Conservation (phyloP, 2,113 vertebrate genomes). For the Zosterops lateralis region DNA sequence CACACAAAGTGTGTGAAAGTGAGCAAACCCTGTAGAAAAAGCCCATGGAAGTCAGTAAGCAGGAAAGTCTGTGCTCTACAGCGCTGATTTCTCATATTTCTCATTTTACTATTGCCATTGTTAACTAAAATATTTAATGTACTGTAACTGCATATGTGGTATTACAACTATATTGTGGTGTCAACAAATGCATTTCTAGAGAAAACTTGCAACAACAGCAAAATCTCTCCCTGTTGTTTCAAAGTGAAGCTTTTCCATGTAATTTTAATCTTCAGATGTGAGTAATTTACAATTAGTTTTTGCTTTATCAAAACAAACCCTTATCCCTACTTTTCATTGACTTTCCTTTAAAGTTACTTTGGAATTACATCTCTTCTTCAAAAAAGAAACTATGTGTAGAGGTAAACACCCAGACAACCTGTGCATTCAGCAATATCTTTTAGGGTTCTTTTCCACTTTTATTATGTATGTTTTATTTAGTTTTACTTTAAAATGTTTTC, state of each 20-base stretch:
- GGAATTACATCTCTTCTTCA: not conserved
- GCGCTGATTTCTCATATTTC: not conserved
- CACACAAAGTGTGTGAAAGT: not conserved
- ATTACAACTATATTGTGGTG: not conserved
- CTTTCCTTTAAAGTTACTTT: not conserved
- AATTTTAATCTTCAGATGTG: not conserved
- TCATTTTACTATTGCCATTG: not conserved
- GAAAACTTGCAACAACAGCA: not conserved
- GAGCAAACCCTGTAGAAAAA: not conserved
- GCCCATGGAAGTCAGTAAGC: not conserved
- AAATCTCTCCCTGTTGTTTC: not conserved
- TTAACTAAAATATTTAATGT: not conserved
- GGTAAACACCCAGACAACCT: not conserved
- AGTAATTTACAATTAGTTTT: not conserved
- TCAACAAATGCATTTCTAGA: not conserved
- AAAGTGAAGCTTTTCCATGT: not conserved
- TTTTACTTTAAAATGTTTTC: not conserved
- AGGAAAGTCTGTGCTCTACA: not conserved
- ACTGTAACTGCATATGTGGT: not conserved
- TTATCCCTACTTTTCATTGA: not conserved
- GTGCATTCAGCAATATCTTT: not conserved
- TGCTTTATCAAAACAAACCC: not conserved
- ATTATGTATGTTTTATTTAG: not conserved
- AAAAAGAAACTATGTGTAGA: fast-evolving
- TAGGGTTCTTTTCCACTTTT: not conserved